Percentiles rank a stretch among this genome's conserved stretches.
Evolutionary conservation across 2,797 vertebrate genomes (phyloP).

Genomic region (Chloroceryle inda): DNA sequence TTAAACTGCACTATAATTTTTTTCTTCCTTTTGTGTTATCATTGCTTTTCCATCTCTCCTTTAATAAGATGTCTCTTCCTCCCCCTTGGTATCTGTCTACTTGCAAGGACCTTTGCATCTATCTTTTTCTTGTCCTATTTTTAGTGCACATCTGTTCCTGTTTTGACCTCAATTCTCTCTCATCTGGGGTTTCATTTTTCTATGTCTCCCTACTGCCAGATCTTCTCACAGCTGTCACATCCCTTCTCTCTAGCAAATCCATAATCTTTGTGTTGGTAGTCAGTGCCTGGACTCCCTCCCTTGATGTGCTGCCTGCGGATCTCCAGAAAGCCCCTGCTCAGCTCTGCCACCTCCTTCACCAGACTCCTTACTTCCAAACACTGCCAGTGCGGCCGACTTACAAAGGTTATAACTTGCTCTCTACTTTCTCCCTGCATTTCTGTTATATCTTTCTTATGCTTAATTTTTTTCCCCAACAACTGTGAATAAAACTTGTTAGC

Average conservation of each 20-base stretch:
- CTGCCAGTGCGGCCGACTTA: rapidly evolving
- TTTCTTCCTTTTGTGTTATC: not conserved
- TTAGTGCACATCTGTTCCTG: conserved; percentile 56
- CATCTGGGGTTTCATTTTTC: conserved; percentile 33
- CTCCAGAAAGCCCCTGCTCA: not conserved
- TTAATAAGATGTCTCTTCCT: conserved; percentile 37
- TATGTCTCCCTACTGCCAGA: not conserved
- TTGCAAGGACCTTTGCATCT: conserved; percentile 31
- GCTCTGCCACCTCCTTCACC: not conserved
- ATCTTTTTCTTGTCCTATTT: conserved; percentile 49
- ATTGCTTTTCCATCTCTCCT: conserved; percentile 36
- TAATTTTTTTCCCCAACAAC: not conserved
- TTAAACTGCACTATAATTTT: conserved; percentile 7
- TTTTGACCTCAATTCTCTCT: conserved; percentile 62
- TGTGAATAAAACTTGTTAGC: not conserved
- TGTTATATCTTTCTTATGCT: not conserved
- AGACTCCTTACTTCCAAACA: not conserved
- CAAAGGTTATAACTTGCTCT: not conserved
- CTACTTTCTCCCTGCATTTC: not conserved
- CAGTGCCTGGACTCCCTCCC: not conserved
- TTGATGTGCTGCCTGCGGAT: not conserved
- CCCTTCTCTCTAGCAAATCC: not conserved
- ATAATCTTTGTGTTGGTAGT: not conserved
- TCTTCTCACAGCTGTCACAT: conserved; percentile 4
- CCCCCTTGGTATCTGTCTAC: not conserved